A percentile compares a stretch with the other conserved stretches of the same genome.
Evolutionary conservation across 1,140 invertebrate species (phyloP).

Genomic region (Telenomus remus): DNA sequence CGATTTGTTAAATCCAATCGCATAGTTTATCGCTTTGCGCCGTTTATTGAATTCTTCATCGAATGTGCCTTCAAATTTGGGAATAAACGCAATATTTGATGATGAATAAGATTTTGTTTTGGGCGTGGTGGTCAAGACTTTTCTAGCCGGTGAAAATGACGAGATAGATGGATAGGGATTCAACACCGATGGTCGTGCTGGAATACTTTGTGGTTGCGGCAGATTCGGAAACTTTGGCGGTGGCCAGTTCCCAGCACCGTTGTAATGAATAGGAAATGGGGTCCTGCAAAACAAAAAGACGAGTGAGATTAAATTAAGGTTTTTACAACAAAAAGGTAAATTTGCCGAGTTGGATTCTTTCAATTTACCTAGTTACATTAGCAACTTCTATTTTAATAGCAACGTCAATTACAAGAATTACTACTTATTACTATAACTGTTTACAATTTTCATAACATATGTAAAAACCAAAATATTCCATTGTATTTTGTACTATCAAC

Average conservation of each 20-base stretch:
- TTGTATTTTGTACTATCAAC: background rate
- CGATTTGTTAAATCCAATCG: too few species aligned
- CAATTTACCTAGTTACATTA: too few species aligned
- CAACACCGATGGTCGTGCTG: slow-evolving; percentile 41
- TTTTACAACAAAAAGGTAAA: too few species aligned
- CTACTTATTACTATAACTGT: too few species aligned
- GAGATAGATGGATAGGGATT: background rate
- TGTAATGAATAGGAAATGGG: slow-evolving; percentile 64
- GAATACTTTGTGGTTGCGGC: slow-evolving; percentile 62
- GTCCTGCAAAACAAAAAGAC: slow-evolving; percentile 51
- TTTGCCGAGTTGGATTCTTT: too few species aligned
- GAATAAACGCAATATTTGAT: slow-evolving; percentile 2
- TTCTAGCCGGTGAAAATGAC: slow-evolving; percentile 37
- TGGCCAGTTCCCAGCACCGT: slow-evolving; percentile 61
- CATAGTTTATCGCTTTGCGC: too few species aligned
- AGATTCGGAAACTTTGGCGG: slow-evolving; percentile 65
- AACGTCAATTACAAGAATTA: too few species aligned
- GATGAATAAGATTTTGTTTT: slow-evolving; percentile 55
- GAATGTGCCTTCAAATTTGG: background rate
- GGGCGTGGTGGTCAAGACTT: slow-evolving; percentile 63
- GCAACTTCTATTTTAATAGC: too few species aligned
- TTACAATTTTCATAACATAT: too few species aligned
- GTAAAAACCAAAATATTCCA: slow-evolving; percentile 12
- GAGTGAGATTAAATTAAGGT: too few species aligned
- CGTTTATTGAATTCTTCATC: too few species aligned